A percentile compares a stretch with the other conserved stretches of the same genome.
Evolutionary conservation across 2,113 vertebrate genomes (phyloP).

Genomic region (Trogon melanurus): DNA sequence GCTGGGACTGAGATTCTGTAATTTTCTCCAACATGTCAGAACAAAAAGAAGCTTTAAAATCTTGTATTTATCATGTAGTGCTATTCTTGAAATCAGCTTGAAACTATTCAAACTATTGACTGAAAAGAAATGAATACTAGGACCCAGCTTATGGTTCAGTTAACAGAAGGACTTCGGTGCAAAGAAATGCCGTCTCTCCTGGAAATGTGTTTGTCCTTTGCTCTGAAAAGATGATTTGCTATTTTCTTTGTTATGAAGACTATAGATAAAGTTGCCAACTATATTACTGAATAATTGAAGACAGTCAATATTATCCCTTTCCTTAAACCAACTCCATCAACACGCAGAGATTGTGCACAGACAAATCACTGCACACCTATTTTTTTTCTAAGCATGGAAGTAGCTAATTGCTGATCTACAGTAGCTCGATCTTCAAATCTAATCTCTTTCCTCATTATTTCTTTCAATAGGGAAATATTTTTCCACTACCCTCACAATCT

Average conservation of each 20-base stretch:
- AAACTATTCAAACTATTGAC: not conserved
- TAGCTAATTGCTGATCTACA: not conserved
- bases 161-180: not conserved
- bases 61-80: not conserved
- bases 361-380: not conserved
- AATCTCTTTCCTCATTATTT: not conserved
- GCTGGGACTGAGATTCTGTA: not conserved
- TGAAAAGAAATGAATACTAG: not conserved
- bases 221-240: not conserved
- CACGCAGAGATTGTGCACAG: not conserved
- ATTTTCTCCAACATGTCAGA: not conserved
- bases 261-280: not conserved
- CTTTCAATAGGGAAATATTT: not conserved
- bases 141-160: not conserved
- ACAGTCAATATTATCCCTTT: not conserved
- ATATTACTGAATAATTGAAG: not conserved
- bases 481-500: not conserved
- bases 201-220: not conserved
- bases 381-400: not conserved
- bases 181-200: not conserved
- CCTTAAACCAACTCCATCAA: not conserved
- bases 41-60: not conserved
- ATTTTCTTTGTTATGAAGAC: not conserved
- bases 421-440: not conserved
- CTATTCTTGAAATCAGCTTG: not conserved